Conservation (phyloP, 2,888 invertebrate species). For the Aphrophora alni region DNA sequence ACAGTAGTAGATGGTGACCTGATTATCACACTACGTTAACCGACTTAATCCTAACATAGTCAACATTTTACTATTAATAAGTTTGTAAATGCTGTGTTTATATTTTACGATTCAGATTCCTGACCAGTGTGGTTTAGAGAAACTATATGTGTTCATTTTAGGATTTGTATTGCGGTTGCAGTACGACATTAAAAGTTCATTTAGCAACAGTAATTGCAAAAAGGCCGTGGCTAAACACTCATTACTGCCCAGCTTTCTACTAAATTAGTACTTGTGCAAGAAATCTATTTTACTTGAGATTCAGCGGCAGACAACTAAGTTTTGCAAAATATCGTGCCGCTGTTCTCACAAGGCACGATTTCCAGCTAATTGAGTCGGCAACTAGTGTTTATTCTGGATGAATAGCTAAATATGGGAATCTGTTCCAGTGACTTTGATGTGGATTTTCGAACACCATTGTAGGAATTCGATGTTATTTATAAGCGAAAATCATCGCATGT, state of each 20-base stretch:
- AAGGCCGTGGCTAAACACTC: not conserved
- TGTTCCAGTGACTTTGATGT: too few relatives aligned
- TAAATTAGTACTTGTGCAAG: not conserved
- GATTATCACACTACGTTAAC: too few relatives aligned
- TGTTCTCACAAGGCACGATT: too few relatives aligned
- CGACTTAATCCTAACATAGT: too few relatives aligned
- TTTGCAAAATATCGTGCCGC: not conserved
- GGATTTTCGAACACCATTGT: too few relatives aligned
- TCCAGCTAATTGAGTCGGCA: too few relatives aligned
- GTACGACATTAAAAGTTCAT: not conserved
- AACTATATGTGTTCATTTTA: not conserved
- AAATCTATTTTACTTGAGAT: not conserved
- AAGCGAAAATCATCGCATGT: too few relatives aligned
- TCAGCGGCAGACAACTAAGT: not conserved
- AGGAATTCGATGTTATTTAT: too few relatives aligned
- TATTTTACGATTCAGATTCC: too few relatives aligned
- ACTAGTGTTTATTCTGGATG: too few relatives aligned
- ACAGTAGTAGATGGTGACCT: too few relatives aligned
- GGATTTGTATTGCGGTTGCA: not conserved
- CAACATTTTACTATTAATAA: not conserved
- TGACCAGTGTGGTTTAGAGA: not conserved
- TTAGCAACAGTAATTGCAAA: not conserved
- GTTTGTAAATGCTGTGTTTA: not conserved
- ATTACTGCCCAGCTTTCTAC: not conserved
- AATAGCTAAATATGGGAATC: too few relatives aligned